Base-by-base conservation (phyloP, 2,797 vertebrate genomes). In the Falco naumanni region DNA sequence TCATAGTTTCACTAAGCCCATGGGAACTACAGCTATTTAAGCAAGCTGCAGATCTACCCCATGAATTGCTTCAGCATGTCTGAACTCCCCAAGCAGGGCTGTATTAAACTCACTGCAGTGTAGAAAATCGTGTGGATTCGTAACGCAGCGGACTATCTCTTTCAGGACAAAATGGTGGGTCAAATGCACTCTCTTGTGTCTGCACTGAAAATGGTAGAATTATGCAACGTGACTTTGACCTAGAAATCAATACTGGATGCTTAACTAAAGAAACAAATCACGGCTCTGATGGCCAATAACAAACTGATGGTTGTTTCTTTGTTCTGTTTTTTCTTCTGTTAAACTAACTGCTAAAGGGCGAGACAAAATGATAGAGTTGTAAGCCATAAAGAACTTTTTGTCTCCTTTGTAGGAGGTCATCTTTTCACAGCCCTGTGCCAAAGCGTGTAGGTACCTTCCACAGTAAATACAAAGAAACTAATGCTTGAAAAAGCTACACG, bases 241-340 rank as follows among this genome's bases (percentile, higher is more conserved):
- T 90, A 54, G 77, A 71, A 91, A 91, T 95, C 86, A 83, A 72
- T 94, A 84, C 66, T 51, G 56, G 75, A 84, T 94, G 74, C 81
- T 95, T 95, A 95, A 87, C 88, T 89, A 68, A 84, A 90, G 90
- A 90, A 96, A 88, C 93, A 91, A 96, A 94, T 95, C 1, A 5
- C 2, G 3, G 50, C 63, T 90, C 69, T 63, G 63, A 81, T 86
- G 64, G 93, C 90, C 93, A 95, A 37, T 90, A 90, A 90, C 90
- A 87, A 93, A 94, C 66, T 50, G 53, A n/a, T 72, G 54, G 81
- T 57, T 82, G 56, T 51, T 87, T 68, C 91, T 93, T 96, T 95
- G 86, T 94, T 94, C 93, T 85, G 18, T 64, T 83, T 83, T 63
- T 84, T 75, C 80, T 93, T 78, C 93, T 92, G 65, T 90, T 82